phyloP scores from a whole-genome alignment of 2,113 vertebrate species.

The Cnemophilus loriae region DNA sequence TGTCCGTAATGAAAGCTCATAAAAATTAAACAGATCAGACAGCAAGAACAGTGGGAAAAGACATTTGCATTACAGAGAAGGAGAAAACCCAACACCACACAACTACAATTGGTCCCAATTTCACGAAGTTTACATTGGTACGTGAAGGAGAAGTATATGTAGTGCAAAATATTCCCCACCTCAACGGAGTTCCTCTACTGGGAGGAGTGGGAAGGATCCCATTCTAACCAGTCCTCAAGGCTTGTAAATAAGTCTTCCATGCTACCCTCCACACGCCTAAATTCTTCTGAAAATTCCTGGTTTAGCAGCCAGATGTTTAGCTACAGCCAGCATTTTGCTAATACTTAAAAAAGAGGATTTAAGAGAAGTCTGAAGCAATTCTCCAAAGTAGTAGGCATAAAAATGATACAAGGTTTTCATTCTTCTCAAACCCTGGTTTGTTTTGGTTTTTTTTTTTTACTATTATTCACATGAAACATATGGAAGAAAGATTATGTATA shows the following conservation, averaged over 20 bases:
- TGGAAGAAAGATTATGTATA: neutral
- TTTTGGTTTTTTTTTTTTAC: neutral
- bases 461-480: neutral
- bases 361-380: neutral
- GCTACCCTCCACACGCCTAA: neutral
- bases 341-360: neutral
- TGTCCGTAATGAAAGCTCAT: neutral
- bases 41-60: neutral
- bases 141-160: neutral
- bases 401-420: neutral
- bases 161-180: neutral
- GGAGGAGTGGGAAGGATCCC: neutral
- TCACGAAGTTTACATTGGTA: neutral
- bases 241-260: neutral
- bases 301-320: neutral
- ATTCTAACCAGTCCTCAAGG: neutral
- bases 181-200: neutral
- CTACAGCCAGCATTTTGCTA: neutral
- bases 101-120: neutral
- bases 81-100: neutral
- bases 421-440: neutral
- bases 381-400: neutral
- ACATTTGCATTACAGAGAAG: neutral
- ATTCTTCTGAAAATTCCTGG: neutral
- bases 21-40: neutral